Conservation (phyloP, 2,797 vertebrate genomes). For the Trichosurus vulpecula region DNA sequence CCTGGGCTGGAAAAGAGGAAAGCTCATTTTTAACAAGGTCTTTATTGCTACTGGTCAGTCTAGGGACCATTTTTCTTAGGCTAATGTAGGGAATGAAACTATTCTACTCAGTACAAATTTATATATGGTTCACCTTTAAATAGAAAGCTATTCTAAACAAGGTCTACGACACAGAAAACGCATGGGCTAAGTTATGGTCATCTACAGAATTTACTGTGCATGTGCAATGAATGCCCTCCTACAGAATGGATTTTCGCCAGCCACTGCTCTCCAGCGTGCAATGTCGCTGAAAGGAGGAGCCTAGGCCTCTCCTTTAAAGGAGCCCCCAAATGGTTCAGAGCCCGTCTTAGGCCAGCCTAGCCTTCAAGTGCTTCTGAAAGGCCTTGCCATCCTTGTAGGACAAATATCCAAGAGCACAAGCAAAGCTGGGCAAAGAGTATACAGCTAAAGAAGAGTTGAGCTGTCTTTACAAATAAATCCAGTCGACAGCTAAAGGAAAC, state of each 20-base stretch:
- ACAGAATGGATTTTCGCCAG: slow-evolving; percentile 56
- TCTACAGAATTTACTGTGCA: slow-evolving; percentile 57
- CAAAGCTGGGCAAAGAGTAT: slow-evolving; percentile 61
- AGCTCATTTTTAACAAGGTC: slow-evolving; percentile 1
- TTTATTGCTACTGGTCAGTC: slow-evolving; percentile 27
- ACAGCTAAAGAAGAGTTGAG: slow-evolving; percentile 44
- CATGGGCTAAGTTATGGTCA: slow-evolving; percentile 48
- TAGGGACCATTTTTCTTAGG: slow-evolving; percentile 53
- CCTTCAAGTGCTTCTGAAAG: slow-evolving; percentile 56
- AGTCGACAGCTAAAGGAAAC: slow-evolving; percentile 50
- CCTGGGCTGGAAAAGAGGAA: slow-evolving; percentile 17
- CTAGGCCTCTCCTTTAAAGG: slow-evolving; percentile 42
- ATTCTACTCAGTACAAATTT: slow-evolving; percentile 43
- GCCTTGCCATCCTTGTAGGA: slow-evolving; percentile 43
- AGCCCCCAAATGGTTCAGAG: slow-evolving; percentile 38
- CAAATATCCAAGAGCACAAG: slow-evolving; percentile 51
- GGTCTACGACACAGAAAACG: slow-evolving; percentile 55
- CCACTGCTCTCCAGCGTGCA: slow-evolving; percentile 55
- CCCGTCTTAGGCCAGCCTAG: slow-evolving; percentile 37
- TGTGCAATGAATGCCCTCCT: slow-evolving; percentile 59
- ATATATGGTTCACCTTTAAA: slow-evolving; percentile 65
- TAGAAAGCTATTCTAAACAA: slow-evolving; percentile 67
- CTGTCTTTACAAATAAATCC: slow-evolving; percentile 52
- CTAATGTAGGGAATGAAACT: slow-evolving; percentile 57
- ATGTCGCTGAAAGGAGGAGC: slow-evolving; percentile 46